Conservation (phyloP, 2,113 vertebrate genomes). For the Agapornis roseicollis region DNA sequence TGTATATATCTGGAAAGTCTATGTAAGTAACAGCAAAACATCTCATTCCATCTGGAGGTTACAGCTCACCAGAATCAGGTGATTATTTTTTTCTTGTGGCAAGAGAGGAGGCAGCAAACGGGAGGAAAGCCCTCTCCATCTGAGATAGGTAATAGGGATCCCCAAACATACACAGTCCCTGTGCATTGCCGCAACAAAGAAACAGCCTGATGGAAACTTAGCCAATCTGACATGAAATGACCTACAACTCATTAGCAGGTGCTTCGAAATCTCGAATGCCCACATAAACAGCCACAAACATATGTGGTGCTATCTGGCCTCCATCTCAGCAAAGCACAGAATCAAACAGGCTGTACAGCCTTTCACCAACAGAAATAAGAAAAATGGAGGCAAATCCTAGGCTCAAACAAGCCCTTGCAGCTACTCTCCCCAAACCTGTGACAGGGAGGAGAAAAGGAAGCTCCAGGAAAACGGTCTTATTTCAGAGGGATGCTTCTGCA, state of each 20-base stretch:
- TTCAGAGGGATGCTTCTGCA: not conserved
- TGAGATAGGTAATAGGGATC: not conserved
- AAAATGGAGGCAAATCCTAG: not conserved
- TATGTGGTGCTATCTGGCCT: constrained; percentile 1
- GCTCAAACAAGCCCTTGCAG: not conserved
- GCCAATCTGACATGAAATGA: constrained; percentile 44
- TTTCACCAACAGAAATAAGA: not conserved
- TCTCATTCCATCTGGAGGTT: not conserved
- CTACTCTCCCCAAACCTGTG: not conserved
- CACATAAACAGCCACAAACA: constrained; percentile 46
- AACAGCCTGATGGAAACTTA: not conserved
- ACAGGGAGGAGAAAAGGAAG: not conserved
- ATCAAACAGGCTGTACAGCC: not conserved
- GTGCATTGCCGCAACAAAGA: not conserved
- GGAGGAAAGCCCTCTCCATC: constrained; percentile 2
- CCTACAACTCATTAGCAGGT: constrained; percentile 21
- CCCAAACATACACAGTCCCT: not conserved
- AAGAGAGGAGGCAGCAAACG: not conserved
- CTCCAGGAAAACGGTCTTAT: not conserved
- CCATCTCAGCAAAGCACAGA: not conserved
- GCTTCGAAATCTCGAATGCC: constrained; percentile 39
- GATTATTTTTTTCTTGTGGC: not conserved
- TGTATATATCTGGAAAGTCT: not conserved
- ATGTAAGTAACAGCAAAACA: not conserved
- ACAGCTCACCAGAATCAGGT: not conserved